Percentiles rank a stretch among this genome's conserved stretches.
phyloP scores from a whole-genome alignment of 1,140 invertebrate genomes.

The Drosophila varians region DNA sequence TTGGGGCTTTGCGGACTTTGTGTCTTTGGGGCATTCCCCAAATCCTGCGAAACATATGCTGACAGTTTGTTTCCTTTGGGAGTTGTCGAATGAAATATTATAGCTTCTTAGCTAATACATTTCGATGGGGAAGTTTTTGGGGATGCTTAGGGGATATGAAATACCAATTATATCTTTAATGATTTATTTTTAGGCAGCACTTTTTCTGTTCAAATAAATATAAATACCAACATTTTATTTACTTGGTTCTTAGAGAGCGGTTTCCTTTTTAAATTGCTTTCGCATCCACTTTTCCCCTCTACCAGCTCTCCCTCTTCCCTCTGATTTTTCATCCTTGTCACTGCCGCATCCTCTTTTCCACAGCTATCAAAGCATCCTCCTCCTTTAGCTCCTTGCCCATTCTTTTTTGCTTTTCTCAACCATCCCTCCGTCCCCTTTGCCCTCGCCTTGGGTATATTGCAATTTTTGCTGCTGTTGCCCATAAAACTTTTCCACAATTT shows the following conservation, averaged over 20 bases:
- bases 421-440: neutral
- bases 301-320: conserved; percentile 11
- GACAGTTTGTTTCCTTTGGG: conserved; percentile 18
- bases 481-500: conserved; percentile 76
- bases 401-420: neutral
- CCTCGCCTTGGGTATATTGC: conserved; percentile 67
- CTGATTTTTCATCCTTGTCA: conserved; percentile 37
- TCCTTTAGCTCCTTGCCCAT: neutral
- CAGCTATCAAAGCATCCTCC: conserved; percentile 35
- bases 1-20: conserved; percentile 12
- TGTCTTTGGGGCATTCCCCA: conserved; percentile 23
- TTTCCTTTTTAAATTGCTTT: conserved; percentile 46
- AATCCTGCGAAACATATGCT: conserved; percentile 63
- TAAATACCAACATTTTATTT: neutral
- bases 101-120: conserved; percentile 9
- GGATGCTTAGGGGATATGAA: neutral
- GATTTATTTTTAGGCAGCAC: neutral
- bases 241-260: conserved; percentile 2
- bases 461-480: conserved; percentile 79
- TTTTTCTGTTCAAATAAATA: neutral
- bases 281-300: conserved; percentile 20
- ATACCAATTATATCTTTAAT: conserved; percentile 1
- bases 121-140: neutral
- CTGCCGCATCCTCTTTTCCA: conserved; percentile 42
- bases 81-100: conserved; percentile 14